Base-by-base conservation (phyloP, 1,140 invertebrate genomes). In the Theocolax elegans region DNA sequence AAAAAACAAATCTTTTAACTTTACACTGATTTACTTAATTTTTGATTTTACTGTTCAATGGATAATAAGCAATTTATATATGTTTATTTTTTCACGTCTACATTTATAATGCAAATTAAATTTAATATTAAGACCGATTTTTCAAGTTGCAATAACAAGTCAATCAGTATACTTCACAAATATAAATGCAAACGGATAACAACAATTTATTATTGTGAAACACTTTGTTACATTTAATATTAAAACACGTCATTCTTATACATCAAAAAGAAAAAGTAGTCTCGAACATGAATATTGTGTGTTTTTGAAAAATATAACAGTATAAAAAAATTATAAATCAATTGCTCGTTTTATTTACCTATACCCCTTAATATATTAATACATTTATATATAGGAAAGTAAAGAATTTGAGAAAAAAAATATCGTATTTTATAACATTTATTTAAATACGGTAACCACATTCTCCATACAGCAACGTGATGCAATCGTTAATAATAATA, bases 401-500 rank as follows among this genome's bases (percentile, higher is more conserved):
- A 25, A 51, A 59, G 63, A 70, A 72, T 56, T 69, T 67, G 67
- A 64, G 42, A 68, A 40, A 27, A 48, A 44, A 46, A 35, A 63
- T 12, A 17, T 54, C 21, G 23, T 71, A 54, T 59, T 62, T 64
- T 60, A 60, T 68, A 74, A 71, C 68, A 74, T 74, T 74, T 74
- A 74, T 74, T 74, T 27, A n/a, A 63, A 68, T 70, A 67, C 46
- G 40, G 12, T 62, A 73, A 70, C 40, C 63, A 72, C 67, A 72
- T 70, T 71, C 29, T 68, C 70, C 56, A 72, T 74, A 75, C 71
- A 67, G 62, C 44, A 73, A 65, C 67, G 48, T 68, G 54, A 72
- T 75, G 68, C 59, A 63, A 51, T 72, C 53, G 38, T 71, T 74
- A 67, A 53, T 72, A 74, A 63, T 58, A 70, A 63, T 77, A 60